phyloP scores from a whole-genome alignment of 2,797 vertebrate species.

The Chrosomus eos region DNA sequence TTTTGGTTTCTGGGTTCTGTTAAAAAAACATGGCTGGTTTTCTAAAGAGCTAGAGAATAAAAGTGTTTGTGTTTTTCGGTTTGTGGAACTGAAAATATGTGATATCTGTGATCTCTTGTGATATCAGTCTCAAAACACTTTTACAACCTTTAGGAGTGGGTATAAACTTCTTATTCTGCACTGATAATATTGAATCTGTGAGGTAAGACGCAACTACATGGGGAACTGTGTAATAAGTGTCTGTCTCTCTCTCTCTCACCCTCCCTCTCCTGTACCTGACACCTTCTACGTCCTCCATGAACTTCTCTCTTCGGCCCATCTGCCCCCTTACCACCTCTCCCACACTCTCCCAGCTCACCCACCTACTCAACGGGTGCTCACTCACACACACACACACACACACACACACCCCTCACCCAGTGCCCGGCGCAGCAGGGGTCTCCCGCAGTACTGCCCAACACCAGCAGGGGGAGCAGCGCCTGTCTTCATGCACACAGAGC shows the following conservation, averaged over 20 bases:
- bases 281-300: conserved; percentile 75
- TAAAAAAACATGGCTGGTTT: not conserved
- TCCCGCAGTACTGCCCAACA: conserved; percentile 59
- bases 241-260: conserved; percentile 59
- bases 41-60: not conserved
- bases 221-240: conserved; percentile 15
- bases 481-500: not conserved
- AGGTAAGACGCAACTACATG: not conserved
- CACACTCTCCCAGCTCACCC: conserved; percentile 83
- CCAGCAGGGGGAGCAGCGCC: conserved; percentile 66
- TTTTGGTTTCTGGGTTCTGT: not conserved
- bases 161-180: not conserved
- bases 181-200: not conserved
- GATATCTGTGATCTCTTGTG: no score
- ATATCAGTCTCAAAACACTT: not conserved
- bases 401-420: conserved; percentile 72
- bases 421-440: conserved; percentile 64
- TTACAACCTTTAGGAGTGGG: not conserved
- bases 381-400: conserved; percentile 64
- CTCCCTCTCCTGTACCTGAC: conserved; percentile 80
- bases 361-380: conserved; percentile 86
- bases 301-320: conserved; percentile 91
- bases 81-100: not conserved
- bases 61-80: no score
- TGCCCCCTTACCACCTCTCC: conserved; percentile 85